These are phyloP conservation scores for Drosophila quinaria DNA, from an alignment of 2,888 invertebrate genomes.

Conservation along the genomic window DNA sequence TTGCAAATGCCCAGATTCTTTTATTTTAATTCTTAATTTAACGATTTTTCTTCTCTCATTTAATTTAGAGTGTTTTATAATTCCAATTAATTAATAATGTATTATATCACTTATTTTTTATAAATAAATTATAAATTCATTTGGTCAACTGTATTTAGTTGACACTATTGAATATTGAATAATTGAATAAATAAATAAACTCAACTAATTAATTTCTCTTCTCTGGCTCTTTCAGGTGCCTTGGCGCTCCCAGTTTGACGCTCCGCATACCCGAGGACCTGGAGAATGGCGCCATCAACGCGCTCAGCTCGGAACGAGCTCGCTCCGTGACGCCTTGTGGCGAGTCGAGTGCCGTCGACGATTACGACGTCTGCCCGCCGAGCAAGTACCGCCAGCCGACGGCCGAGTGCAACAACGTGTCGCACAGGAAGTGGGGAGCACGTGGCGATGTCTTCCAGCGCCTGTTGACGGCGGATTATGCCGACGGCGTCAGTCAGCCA, in stretches of 20 bases:
- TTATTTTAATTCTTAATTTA: too few relatives aligned
- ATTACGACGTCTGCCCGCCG: slow-evolving; percentile 89
- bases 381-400: slow-evolving; percentile 93
- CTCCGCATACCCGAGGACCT: slow-evolving; percentile 84
- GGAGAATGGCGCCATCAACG: slow-evolving; percentile 74
- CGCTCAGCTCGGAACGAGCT: slow-evolving; percentile 77
- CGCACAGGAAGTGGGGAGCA: slow-evolving; percentile 93
- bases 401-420: slow-evolving; percentile 95
- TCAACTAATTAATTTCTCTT: not conserved
- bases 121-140: too few relatives aligned
- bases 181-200: too few relatives aligned
- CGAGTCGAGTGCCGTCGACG: slow-evolving; percentile 52
- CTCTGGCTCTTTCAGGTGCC: slow-evolving; percentile 70
- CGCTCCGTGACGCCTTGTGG: slow-evolving; percentile 73
- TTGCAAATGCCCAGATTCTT: too few relatives aligned
- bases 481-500: slow-evolving; percentile 86
- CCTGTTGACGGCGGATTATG: slow-evolving; percentile 90
- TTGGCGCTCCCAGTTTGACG: slow-evolving; percentile 62
- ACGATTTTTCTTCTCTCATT: too few relatives aligned
- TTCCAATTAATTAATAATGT: too few relatives aligned
- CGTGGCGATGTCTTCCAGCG: slow-evolving; percentile 92
- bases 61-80: too few relatives aligned
- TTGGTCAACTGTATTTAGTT: too few relatives aligned
- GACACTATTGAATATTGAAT: too few relatives aligned
- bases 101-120: too few relatives aligned